Evolutionary conservation across 2,797 vertebrate genomes (phyloP).

Genomic region (Chelmon rostratus): DNA sequence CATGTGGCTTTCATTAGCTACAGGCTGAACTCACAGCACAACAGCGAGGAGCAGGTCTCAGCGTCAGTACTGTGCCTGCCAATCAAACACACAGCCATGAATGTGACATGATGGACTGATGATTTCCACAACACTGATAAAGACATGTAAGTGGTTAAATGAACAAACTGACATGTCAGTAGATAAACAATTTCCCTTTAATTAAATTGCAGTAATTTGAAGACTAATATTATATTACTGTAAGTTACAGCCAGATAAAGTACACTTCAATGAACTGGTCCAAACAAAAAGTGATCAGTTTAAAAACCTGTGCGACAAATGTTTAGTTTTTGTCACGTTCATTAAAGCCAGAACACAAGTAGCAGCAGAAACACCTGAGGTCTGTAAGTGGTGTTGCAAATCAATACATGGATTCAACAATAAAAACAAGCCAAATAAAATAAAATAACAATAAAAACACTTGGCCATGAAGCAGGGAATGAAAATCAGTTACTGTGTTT

Average conservation of each 20-base stretch:
- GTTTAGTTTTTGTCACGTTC: conserved; percentile 14
- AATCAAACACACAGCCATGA: conserved; percentile 63
- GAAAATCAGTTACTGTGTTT: not conserved
- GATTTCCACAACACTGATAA: conserved; percentile 37
- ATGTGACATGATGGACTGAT: conserved; percentile 52
- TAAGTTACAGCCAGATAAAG: conserved; percentile 7
- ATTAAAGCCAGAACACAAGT: not conserved
- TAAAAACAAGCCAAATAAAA: conserved; percentile 15
- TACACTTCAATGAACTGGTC: conserved; percentile 1
- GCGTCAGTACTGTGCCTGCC: conserved; percentile 58
- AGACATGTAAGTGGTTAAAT: conserved; percentile 50
- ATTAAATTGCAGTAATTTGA: conserved; percentile 46
- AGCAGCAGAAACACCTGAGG: conserved; percentile 34
- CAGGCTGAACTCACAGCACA: conserved; percentile 67
- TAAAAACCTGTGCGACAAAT: not conserved
- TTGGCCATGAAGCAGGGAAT: not conserved
- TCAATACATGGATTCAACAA: not conserved
- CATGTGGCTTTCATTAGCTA: conserved; percentile 82
- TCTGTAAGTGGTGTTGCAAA: not conserved
- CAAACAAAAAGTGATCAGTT: conserved; percentile 9
- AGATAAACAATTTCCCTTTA: conserved; percentile 58
- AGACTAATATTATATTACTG: conserved; percentile 6
- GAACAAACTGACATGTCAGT: conserved; percentile 30
- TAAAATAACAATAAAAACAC: conserved; percentile 13
- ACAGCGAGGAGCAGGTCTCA: conserved; percentile 55